Percentiles rank a stretch among this genome's conserved stretches.
phyloP scores from a whole-genome alignment of 1,140 invertebrate species.

The Drosophila setifemur region DNA sequence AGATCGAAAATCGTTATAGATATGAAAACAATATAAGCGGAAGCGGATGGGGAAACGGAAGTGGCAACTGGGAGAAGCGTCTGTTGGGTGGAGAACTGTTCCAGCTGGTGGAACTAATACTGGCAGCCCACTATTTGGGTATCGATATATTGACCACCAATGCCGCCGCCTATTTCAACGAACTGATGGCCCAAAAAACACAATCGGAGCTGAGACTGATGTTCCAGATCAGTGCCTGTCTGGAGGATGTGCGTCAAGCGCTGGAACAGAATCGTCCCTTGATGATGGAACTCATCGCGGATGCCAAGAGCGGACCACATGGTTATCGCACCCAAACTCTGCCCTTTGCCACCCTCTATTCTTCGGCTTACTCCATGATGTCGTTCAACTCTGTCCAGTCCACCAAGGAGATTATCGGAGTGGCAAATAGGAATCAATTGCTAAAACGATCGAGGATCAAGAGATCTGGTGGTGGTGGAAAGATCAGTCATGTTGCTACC shows the following conservation, averaged over 20 bases:
- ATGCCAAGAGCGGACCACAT: neutral
- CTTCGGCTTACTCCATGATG: too few relatives aligned
- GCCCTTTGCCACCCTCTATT: too few relatives aligned
- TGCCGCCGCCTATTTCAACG: constrained; percentile 5
- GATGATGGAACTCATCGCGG: neutral
- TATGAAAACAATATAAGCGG: too few relatives aligned
- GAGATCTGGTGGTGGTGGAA: too few relatives aligned
- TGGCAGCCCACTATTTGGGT: constrained; percentile 33
- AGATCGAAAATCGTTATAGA: too few relatives aligned
- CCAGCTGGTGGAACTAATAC: constrained; percentile 31
- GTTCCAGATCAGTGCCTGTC: neutral
- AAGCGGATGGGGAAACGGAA: neutral
- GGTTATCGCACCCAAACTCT: neutral
- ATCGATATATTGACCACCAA: constrained; percentile 16
- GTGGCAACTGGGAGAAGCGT: neutral
- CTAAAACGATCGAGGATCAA: too few relatives aligned
- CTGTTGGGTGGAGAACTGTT: constrained; percentile 3
- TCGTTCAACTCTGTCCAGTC: too few relatives aligned
- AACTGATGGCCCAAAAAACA: constrained; percentile 11
- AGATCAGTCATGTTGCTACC: too few relatives aligned
- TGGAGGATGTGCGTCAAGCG: neutral
- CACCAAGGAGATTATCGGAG: too few relatives aligned
- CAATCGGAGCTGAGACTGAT: neutral
- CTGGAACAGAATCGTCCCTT: neutral
- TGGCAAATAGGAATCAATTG: too few relatives aligned